Evolutionary conservation across 2,888 invertebrate genomes (phyloP), one percentile per base, ranked within the genome.

Genomic region (Cetonia aurata): DNA sequence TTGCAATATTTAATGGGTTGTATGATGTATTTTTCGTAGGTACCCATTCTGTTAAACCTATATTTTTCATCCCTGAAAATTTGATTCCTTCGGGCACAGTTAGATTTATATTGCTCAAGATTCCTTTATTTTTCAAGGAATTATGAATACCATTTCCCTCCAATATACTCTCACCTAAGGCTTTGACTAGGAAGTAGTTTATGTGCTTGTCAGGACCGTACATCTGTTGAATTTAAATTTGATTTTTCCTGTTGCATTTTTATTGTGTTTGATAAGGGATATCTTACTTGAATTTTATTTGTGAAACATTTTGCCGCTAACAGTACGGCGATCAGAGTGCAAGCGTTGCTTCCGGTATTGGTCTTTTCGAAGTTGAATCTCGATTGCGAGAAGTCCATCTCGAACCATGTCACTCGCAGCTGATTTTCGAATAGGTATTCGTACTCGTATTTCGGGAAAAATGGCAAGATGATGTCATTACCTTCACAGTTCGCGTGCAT

Each of bases 251-350:
- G 10, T 37, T 37, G 6, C n/a, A n/a, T n/a, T 31, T 48, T 62
- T 46, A 10, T n/a, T n/a, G n/a, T 48, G 57, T 10, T 12, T 9
- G 48, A n/a, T 9, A n/a, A 8, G 33, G 17, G 17, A 69, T 48
- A 9, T 57, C 65, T 65, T 78, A 83, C 83, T 59, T 77, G 76
- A 60, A 84, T 78, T 69, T 82, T 78, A 60, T 79, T 75, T 44
- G 77, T 72, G 70, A 80, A 76, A 71, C 86, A 85, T 75, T 85
- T 85, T 60, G 85, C 82, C 33, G 89, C 89, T 71, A 89, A 82
- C 60, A 90, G 82, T 19, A 89, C 80, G 46, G 88, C 88, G 75
- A 90, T 90, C 66, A 90, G 80, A 0, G 90, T 90, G 74, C 90
- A 90, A 6, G 90, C 90, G 80, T 89, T 87, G 75, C 89, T 89